phyloP scores from a whole-genome alignment of 2,888 invertebrate genomes.

The Tinea trinotella region DNA sequence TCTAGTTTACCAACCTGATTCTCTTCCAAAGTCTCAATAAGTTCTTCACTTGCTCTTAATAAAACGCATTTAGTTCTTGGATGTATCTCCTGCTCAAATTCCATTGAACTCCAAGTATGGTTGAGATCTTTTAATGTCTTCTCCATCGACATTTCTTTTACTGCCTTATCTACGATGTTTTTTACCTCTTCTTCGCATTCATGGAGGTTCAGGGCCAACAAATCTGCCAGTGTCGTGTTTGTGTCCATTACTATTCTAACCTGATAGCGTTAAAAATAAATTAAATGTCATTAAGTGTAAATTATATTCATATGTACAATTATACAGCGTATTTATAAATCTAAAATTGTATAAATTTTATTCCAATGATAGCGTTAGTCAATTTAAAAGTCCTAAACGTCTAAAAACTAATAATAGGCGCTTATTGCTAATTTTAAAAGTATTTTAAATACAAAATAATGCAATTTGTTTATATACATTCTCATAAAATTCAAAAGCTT shows the following conservation, averaged over 20 bases:
- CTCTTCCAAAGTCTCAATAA: constrained; percentile 97
- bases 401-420: no score
- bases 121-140: constrained; percentile 92
- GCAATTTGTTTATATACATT: no score
- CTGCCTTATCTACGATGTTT: constrained; percentile 97
- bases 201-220: constrained; percentile 92
- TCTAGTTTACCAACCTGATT: no score
- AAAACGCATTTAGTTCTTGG: constrained; percentile 88
- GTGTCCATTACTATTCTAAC: constrained; percentile 95
- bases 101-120: constrained; percentile 93
- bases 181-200: constrained; percentile 98
- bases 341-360: no score
- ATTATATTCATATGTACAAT: no score
- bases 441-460: no score
- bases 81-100: constrained; percentile 92
- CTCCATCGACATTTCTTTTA: constrained; percentile 99
- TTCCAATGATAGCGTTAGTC: no score
- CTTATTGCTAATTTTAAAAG: no score
- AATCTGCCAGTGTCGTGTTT: constrained; percentile 91
- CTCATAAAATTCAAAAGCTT: no score
- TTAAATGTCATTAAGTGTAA: no score
- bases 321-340: no score
- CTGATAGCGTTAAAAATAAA: constrained; percentile 61
- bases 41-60: constrained; percentile 92
- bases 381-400: no score